These are phyloP conservation scores for Acanthosepion pharaonis DNA, from an alignment of 2,888 invertebrate genomes.

Conservation along the genomic window DNA sequence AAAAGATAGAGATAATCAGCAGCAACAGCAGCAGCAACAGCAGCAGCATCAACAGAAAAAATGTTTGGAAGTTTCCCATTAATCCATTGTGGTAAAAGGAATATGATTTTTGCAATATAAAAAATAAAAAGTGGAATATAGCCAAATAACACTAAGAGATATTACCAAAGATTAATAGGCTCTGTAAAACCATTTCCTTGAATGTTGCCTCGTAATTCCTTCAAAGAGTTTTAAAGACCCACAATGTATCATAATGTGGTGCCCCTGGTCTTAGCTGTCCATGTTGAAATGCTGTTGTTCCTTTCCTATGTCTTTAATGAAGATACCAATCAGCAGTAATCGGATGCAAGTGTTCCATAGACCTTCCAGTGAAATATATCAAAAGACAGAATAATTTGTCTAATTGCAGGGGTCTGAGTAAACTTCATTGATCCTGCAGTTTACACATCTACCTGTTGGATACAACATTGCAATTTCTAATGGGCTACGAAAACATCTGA, in stretches of 20 bases:
- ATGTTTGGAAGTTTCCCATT: too few species aligned
- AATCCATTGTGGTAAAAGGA: too few species aligned
- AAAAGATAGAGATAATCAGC: too few species aligned
- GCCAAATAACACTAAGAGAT: too few species aligned
- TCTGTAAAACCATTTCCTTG: neutral
- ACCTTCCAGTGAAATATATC: slow-evolving; percentile 1
- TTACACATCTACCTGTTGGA: neutral
- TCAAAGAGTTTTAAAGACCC: slow-evolving; percentile 1
- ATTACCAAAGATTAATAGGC: too few species aligned
- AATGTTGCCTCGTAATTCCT: neutral
- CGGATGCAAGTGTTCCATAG: neutral
- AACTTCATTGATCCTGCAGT: slow-evolving; percentile 22
- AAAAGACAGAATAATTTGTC: neutral
- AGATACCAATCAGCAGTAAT: neutral
- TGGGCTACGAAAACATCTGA: neutral
- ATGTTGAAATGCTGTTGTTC: neutral
- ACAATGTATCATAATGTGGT: neutral
- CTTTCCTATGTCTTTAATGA: neutral
- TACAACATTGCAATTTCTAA: neutral
- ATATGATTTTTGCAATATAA: too few species aligned
- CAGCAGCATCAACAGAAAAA: too few species aligned
- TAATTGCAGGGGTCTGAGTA: slow-evolving; percentile 13
- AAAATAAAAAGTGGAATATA: too few species aligned
- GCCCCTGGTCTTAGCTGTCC: neutral
- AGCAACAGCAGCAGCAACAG: too few species aligned